Base-by-base conservation (phyloP, 2,888 invertebrate genomes). In the Oasisia sp. region DNA sequence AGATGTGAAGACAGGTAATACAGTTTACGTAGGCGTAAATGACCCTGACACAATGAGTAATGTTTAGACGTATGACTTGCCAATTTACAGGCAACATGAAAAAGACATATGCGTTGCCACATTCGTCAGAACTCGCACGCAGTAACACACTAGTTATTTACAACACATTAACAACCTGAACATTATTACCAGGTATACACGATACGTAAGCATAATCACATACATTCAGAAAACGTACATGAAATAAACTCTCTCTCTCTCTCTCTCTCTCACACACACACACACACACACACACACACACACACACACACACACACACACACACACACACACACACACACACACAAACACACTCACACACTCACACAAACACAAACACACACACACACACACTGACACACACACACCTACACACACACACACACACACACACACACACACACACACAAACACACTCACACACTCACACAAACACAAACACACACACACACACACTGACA, bases 371-470 rank as follows among this genome's bases (percentile, higher is more conserved):
- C 58, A 74, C 58, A 74, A 27, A 19, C 58, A 74, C 58, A 74
- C 58, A 74, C 58, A 74, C 58, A 74, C 58, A 74, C 58, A 74
- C 74, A 74, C 74, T n/a, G n/a, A 74, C 74, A 74, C 27, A 74
- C 74, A 74, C 27, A 74, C 38, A 38, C 38, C 1, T 4, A 38
- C 1, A 38, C 38, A 38, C 38, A 38, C 38, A 38, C 38, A 38
- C 38, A 38, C 38, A 19, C 27, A 74, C 74, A 0, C 27, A 74
- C 74, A 74, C 27, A 74, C 27, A 1, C 27, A 74, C 74, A 74
- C 74, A 74, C 27, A 19, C 27, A 74, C 74, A 74, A 2, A 14
- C 74, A 74, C 27, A 74, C 74, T 27, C 14, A 27, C 74, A 74
- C 19, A 14, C 74, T 3, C 27, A 56, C 56, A 56, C 56, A 56